These are phyloP conservation scores for Brenthis daphne DNA, from an alignment of 2,888 invertebrate species.

Conservation along the genomic window DNA sequence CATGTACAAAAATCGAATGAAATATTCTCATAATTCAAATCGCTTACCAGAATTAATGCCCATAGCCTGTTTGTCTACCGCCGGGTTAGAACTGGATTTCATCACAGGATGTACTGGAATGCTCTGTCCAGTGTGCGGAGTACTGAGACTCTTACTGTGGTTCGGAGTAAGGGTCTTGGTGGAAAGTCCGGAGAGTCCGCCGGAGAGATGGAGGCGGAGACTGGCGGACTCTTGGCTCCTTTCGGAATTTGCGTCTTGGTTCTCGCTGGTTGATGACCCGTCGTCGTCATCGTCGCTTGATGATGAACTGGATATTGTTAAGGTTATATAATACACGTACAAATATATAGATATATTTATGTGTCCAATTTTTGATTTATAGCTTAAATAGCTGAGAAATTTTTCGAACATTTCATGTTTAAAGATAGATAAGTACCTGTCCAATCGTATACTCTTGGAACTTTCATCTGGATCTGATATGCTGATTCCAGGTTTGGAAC, in stretches of 20 bases:
- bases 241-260: constrained; percentile 70
- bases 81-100: constrained; percentile 78
- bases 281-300: constrained; percentile 87
- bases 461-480: constrained; percentile 84
- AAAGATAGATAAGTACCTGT: constrained; percentile 57
- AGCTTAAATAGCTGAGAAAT: not conserved
- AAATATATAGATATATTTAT: not conserved
- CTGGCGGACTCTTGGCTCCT: constrained; percentile 66
- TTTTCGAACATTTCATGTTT: not conserved
- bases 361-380: not conserved
- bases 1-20: no score
- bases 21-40: not conserved
- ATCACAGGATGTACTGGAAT: constrained; percentile 74
- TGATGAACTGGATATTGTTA: constrained; percentile 82
- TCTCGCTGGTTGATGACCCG: constrained; percentile 76
- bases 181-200: constrained; percentile 17
- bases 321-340: not conserved
- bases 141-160: constrained; percentile 73
- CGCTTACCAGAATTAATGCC: constrained; percentile 70
- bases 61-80: constrained; percentile 78
- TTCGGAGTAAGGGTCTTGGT: constrained; percentile 61
- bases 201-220: constrained; percentile 52
- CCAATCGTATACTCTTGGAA: constrained; percentile 75
- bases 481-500: constrained; percentile 82
- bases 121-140: constrained; percentile 70